Evolutionary conservation across 2,888 invertebrate genomes (phyloP).

Genomic region (Dryococelus australis): DNA sequence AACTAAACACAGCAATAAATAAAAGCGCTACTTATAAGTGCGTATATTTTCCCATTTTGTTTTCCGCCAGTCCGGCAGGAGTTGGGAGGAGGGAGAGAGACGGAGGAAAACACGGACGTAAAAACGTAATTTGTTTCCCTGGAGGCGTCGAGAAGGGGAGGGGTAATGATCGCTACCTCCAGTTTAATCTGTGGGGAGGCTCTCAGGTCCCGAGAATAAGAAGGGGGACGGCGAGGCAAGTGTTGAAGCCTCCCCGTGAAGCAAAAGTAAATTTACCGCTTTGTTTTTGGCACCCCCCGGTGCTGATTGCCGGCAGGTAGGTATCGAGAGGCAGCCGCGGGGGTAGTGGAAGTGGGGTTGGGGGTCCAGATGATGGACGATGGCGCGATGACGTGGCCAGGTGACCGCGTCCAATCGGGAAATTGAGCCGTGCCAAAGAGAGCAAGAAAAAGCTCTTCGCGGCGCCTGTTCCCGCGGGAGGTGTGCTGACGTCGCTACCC

Average conservation of each 20-base stretch:
- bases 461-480: background rate
- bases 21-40: background rate
- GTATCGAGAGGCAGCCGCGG: background rate
- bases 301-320: constrained; percentile 11
- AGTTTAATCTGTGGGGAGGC: background rate
- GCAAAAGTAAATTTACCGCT: constrained; percentile 30
- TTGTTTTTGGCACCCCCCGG: constrained; percentile 26
- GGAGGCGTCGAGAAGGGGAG: background rate
- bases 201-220: no score
- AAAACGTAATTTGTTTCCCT: constrained; percentile 7
- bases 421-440: constrained; percentile 31
- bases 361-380: constrained; percentile 38
- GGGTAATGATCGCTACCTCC: constrained; percentile 13
- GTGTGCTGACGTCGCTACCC: background rate
- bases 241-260: constrained; percentile 17
- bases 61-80: background rate
- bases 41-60: constrained; percentile 6
- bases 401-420: constrained; percentile 41
- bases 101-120: background rate
- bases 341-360: background rate
- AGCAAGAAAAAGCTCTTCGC: background rate
- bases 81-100: background rate
- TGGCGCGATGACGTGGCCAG: constrained; percentile 40
- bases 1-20: background rate
- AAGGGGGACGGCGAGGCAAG: background rate